Conservation (phyloP, 2,113 vertebrate genomes). For the Steatornis caripensis region DNA sequence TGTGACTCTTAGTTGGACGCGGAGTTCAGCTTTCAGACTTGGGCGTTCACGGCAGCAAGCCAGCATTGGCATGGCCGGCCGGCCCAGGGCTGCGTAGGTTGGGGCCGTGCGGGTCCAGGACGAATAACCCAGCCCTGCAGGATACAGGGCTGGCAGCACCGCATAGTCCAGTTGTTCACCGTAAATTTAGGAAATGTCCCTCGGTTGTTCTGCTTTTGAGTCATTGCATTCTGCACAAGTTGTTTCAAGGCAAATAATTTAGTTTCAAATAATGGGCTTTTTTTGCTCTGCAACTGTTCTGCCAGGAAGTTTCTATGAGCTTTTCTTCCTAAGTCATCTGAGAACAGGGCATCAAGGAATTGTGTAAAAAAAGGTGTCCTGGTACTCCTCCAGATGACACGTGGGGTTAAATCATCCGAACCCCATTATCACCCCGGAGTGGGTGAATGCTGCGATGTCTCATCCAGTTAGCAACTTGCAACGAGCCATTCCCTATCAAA, state of each 20-base stretch:
- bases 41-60: background rate
- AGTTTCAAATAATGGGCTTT: background rate
- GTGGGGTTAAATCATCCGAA: background rate
- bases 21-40: background rate
- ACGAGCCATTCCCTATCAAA: background rate
- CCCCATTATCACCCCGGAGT: background rate
- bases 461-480: background rate
- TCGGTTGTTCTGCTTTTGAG: background rate
- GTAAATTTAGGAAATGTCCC: background rate
- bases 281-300: background rate
- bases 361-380: background rate
- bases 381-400: background rate
- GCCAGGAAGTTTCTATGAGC: background rate
- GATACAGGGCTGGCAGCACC: background rate
- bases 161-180: background rate
- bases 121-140: background rate
- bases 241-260: background rate
- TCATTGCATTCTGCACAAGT: background rate
- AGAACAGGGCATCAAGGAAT: background rate
- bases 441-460: background rate
- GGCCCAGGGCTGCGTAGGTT: background rate
- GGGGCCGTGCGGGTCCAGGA: fast-evolving
- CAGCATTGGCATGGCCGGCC: background rate
- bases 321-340: background rate
- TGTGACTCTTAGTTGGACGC: background rate